Evolutionary conservation across 2,888 invertebrate species (phyloP).

Genomic region (Trichogramma dendrolimi): DNA sequence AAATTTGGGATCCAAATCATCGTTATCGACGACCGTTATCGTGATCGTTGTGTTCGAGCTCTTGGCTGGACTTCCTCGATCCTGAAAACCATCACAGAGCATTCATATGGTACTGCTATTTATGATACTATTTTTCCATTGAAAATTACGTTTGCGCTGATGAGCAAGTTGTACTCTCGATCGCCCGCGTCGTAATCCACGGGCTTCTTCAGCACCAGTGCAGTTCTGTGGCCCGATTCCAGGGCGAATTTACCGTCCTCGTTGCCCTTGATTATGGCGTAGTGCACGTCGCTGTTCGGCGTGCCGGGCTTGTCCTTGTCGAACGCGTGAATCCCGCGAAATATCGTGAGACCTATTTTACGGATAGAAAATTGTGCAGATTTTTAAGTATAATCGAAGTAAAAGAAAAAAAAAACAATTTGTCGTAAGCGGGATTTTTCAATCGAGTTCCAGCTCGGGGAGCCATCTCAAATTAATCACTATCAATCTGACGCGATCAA

Average conservation of each 20-base stretch:
- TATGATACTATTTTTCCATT: background rate
- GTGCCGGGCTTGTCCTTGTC: constrained; percentile 76
- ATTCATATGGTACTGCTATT: background rate
- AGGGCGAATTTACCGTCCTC: constrained; percentile 72
- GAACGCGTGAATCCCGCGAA: constrained; percentile 73
- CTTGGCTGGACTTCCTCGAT: constrained; percentile 74
- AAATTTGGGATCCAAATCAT: constrained; percentile 79
- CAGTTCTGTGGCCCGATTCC: constrained; percentile 74
- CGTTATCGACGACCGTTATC: constrained; percentile 71
- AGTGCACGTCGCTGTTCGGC: constrained; percentile 75
- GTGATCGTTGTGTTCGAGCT: constrained; percentile 69
- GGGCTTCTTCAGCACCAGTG: constrained; percentile 67
- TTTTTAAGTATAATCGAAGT: no score
- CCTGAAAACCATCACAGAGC: constrained; percentile 55
- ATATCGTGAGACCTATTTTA: constrained; percentile 69
- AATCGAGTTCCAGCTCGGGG: no score
- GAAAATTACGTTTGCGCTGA: constrained; percentile 70
- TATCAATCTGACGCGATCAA: background rate
- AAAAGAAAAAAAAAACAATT: no score
- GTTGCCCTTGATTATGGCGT: constrained; percentile 77
- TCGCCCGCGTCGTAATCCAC: constrained; percentile 80
- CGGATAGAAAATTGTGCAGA: no score
- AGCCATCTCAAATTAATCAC: no score
- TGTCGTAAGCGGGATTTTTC: no score
- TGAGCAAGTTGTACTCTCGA: constrained; percentile 66